Conservation (phyloP, 1,140 invertebrate genomes). For the Reticulitermes speratus region DNA sequence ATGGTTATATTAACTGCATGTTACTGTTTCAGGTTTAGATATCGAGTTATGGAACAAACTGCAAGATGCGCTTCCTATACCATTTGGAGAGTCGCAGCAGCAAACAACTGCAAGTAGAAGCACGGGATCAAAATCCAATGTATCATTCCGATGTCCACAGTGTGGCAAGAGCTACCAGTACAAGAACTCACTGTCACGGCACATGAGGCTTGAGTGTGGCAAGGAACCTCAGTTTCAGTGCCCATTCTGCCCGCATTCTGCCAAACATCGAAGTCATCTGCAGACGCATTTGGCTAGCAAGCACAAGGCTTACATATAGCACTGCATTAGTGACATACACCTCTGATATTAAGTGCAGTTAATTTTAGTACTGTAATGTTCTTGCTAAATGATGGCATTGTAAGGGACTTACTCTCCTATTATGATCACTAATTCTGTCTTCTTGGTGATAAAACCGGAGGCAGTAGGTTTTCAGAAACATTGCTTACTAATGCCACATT, state of each 20-base stretch:
- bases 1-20: neutral
- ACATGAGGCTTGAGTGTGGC: slow-evolving; percentile 54
- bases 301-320: neutral
- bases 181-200: neutral
- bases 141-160: slow-evolving; percentile 39
- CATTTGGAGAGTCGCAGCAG: neutral
- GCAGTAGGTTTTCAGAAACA: too few relatives aligned
- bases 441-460: too few relatives aligned
- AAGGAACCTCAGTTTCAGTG: slow-evolving; percentile 55
- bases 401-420: too few relatives aligned
- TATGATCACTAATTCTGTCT: too few relatives aligned
- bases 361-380: too few relatives aligned
- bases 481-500: too few relatives aligned
- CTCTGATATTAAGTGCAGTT: too few relatives aligned
- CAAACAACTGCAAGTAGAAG: neutral
- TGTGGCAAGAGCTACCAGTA: slow-evolving; percentile 40
- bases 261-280: slow-evolving; percentile 52
- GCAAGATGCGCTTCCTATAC: neutral
- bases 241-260: slow-evolving; percentile 49
- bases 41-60: neutral
- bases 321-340: neutral
- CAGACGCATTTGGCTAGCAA: slow-evolving; percentile 37
- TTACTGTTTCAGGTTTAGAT: slow-evolving; percentile 2
- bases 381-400: too few relatives aligned
- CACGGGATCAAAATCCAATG: slow-evolving; percentile 39